Evolutionary conservation across 2,888 invertebrate species (phyloP).

Genomic region (Orchesella flavescens): DNA sequence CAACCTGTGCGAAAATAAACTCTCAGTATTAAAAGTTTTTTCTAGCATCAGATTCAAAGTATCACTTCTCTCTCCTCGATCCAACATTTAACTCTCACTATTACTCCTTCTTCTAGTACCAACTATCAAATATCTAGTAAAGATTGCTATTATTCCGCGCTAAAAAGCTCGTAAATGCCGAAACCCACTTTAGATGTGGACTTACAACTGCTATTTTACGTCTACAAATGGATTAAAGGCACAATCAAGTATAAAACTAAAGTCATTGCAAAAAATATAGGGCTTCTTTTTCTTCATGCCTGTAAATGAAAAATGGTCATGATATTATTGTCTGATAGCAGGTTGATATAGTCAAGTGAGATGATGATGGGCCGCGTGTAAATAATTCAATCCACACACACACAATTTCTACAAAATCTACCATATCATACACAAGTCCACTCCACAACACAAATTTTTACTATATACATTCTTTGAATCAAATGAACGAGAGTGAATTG

Average conservation of each 20-base stretch:
- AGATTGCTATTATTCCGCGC: constrained; percentile 23
- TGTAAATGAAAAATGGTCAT: too few species aligned
- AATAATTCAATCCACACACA: not conserved
- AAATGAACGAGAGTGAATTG: constrained; percentile 14
- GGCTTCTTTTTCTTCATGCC: too few species aligned
- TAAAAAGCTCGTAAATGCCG: constrained; percentile 25
- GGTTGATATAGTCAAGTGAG: too few species aligned
- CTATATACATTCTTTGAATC: not conserved
- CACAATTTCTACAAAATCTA: not conserved
- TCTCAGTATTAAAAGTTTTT: not conserved
- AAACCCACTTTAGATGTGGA: constrained; percentile 4
- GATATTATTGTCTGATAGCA: too few species aligned
- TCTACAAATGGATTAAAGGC: too few species aligned
- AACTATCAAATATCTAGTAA: too few species aligned
- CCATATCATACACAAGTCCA: not conserved
- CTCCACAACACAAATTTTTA: not conserved
- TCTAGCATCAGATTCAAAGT: not conserved
- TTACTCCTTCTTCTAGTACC: not conserved
- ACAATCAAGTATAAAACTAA: not conserved
- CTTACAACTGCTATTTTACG: not conserved
- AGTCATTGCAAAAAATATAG: not conserved
- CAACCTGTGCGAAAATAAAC: not conserved
- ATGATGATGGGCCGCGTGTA: not conserved
- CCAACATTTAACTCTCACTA: not conserved
- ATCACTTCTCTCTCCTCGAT: not conserved